Percentiles rank a stretch among this genome's conserved stretches.
phyloP scores from a whole-genome alignment of 2,888 invertebrate species.

The Amiota mariae region DNA sequence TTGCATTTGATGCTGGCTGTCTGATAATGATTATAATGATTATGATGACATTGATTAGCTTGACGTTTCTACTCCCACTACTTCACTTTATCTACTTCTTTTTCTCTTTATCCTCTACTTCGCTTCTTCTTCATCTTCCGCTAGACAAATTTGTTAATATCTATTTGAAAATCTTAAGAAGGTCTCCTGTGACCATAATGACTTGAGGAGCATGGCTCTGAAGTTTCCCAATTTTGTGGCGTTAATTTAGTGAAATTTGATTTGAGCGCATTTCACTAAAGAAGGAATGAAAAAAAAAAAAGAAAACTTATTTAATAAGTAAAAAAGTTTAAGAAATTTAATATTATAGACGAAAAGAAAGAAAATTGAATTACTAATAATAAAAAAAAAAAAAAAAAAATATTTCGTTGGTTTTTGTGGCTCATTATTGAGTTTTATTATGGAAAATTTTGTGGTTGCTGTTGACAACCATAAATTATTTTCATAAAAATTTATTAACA shows the following conservation, averaged over 20 bases:
- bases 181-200: no score
- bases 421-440: constrained; percentile 11
- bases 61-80: constrained; percentile 21
- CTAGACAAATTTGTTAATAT: not conserved
- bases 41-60: constrained; percentile 49
- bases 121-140: constrained; percentile 27
- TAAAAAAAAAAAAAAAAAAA: not conserved
- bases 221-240: constrained; percentile 10
- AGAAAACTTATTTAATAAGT: not conserved
- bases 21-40: constrained; percentile 45
- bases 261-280: constrained; percentile 7
- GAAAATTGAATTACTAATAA: not conserved
- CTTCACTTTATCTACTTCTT: constrained; percentile 21
- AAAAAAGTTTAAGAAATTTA: no score
- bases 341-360: not conserved
- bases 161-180: not conserved
- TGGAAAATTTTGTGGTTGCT: no score
- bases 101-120: constrained; percentile 12
- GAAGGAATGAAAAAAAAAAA: not conserved
- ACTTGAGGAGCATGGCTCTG: not conserved
- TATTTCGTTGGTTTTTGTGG: not conserved
- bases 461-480: no score
- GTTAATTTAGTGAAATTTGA: constrained; percentile 26
- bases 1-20: constrained; percentile 50
- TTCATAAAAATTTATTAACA: no score